These are phyloP conservation scores for Agapornis roseicollis DNA, from an alignment of 2,113 vertebrate species.

Conservation along the genomic window DNA sequence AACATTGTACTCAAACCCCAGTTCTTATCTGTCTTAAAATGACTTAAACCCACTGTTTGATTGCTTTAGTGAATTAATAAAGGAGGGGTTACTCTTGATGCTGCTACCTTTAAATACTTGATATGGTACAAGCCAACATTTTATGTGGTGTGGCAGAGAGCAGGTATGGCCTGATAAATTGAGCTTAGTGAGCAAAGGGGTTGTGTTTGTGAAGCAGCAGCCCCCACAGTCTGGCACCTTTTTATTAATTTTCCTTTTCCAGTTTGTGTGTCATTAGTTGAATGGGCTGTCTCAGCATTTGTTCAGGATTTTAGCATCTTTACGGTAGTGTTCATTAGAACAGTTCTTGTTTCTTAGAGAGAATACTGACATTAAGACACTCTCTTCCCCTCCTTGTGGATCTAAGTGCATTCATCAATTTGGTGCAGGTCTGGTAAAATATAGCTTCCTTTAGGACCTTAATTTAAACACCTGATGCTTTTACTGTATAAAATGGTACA, in stretches of 20 bases:
- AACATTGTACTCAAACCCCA: neutral
- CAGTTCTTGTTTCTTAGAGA: neutral
- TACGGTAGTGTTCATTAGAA: neutral
- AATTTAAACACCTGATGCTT: neutral
- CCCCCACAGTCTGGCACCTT: neutral
- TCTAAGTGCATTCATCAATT: neutral
- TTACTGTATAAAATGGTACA: neutral
- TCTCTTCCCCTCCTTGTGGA: neutral
- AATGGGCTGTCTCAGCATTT: neutral
- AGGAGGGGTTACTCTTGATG: neutral
- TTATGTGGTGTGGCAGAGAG: neutral
- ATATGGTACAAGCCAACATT: neutral
- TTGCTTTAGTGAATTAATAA: neutral
- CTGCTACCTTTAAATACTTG: neutral
- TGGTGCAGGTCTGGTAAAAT: neutral
- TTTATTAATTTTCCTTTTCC: neutral
- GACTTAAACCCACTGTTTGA: neutral
- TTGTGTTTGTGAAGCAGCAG: neutral
- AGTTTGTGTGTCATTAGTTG: rapidly evolving
- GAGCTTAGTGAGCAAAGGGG: neutral
- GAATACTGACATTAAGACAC: neutral
- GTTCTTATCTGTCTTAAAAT: neutral
- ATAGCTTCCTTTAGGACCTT: neutral
- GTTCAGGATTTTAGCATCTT: neutral
- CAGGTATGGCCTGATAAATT: neutral